Base-by-base conservation (phyloP, 2,797 vertebrate genomes). In the Aerospiza tachiro region DNA sequence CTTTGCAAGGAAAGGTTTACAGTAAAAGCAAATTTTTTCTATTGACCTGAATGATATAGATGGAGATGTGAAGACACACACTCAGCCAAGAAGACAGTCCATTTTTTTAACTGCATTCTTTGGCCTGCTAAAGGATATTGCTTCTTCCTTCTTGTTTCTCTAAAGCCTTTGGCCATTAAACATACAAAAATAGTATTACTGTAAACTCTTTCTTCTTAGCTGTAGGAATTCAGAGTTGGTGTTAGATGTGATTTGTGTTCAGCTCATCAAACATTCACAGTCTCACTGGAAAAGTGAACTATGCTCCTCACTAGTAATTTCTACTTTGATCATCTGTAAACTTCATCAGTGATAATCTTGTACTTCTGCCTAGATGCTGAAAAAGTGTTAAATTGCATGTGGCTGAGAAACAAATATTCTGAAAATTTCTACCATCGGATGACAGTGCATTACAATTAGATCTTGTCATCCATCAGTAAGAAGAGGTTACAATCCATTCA, bases 401-500 rank as follows among this genome's bases (percentile, higher is more conserved):
- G 40, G 29, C 25, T 12, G 2, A 82, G 52, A 78, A 92, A 66
- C 14, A 91, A 92, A 63, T 73, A 90, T 61, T 87, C 61, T 89
- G 38, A 89, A 89, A 85, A 78, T 53, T 53, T 81, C 66, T 84
- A 56, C 28, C 4, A 2, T 31, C 33, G 23, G 21, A 78, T 36
- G 21, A 56, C 36, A 71, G 31, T 67, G 15, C 33, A 58, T 86
- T 81, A 47, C 38, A 88, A 61, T 87, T 75, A 86, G 68, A 71
- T 59, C 28, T n/a, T 68, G 28, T 83, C 49, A 68, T 50, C 53
- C 38, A 62, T 86, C 58, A 79, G 42, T 26, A 91, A 67, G n/a
- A 83, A 89, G 91, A 95, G n/a, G 52, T 70, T 85, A 45, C 42
- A 83, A 85, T 70, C 67, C 71, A 74, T 89, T 89, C 80, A 90